A percentile compares a stretch with the other conserved stretches of the same genome.
Evolutionary conservation across 2,888 invertebrate genomes (phyloP).

Genomic region (Diadegma fenestrale): DNA sequence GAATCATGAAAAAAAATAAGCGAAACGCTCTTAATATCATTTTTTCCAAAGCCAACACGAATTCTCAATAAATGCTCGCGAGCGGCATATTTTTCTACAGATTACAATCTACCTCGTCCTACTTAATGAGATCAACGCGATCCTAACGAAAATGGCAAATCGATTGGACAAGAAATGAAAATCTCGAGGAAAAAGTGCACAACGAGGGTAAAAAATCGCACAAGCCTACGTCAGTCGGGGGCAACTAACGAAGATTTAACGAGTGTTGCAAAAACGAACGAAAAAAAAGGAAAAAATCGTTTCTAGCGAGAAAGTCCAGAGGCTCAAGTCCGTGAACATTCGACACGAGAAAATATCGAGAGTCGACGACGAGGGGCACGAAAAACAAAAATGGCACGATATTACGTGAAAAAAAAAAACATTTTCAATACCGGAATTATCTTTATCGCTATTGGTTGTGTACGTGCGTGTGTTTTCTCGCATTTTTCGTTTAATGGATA

Average conservation of each 20-base stretch:
- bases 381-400: conserved; percentile 62
- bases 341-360: conserved; percentile 60
- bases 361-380: too few relatives aligned
- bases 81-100: conserved; percentile 36
- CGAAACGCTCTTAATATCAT: background rate
- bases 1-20: background rate
- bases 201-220: conserved; percentile 69
- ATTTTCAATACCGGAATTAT: conserved; percentile 63
- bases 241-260: conserved; percentile 53
- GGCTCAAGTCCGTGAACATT: conserved; percentile 62
- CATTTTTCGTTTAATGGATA: conserved; percentile 36
- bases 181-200: background rate
- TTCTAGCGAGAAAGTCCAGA: conserved; percentile 25
- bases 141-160: conserved; percentile 17
- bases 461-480: background rate
- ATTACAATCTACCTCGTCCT: conserved; percentile 19
- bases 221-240: conserved; percentile 73
- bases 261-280: conserved; percentile 19
- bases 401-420: conserved; percentile 51
- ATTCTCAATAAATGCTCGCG: background rate
- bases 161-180: background rate
- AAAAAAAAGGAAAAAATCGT: conserved; percentile 30
- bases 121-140: conserved; percentile 24
- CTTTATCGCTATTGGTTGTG: conserved; percentile 58
- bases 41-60: background rate